Conservation (phyloP, 53 echinoderm and acorn worm genomes). For the Patiria pectinifera region DNA sequence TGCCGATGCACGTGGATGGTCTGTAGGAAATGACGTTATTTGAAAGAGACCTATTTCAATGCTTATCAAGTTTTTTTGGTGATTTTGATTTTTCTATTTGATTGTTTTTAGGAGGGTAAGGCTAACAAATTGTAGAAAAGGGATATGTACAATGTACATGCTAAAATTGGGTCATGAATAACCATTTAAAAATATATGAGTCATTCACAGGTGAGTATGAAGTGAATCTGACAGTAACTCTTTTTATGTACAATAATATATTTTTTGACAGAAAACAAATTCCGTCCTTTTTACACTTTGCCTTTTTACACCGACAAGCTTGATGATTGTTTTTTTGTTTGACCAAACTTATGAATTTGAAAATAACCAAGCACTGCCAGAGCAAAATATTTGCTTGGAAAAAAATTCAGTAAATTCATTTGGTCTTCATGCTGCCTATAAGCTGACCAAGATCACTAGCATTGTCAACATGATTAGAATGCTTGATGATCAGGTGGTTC, state of each 20-base stretch:
- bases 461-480: slow-evolving; percentile 67
- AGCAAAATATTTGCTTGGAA: not conserved
- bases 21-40: too few species aligned
- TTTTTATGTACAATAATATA: not conserved
- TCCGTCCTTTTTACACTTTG: not conserved
- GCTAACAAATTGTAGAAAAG: too few species aligned
- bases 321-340: not conserved
- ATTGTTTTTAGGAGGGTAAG: too few species aligned
- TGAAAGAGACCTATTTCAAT: not conserved
- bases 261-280: not conserved
- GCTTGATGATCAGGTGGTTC: slow-evolving; percentile 86
- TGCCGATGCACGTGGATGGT: too few species aligned
- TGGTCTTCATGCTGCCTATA: slow-evolving; percentile 85
- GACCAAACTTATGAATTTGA: not conserved
- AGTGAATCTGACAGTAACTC: not conserved
- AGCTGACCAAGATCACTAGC: slow-evolving; percentile 68
- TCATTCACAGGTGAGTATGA: too few species aligned
- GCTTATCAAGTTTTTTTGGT: not conserved
- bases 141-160: too few species aligned
- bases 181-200: too few species aligned
- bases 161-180: too few species aligned
- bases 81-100: too few species aligned
- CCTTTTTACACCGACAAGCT: not conserved
- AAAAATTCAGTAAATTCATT: not conserved
- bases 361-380: not conserved